phyloP scores from a whole-genome alignment of 2,113 vertebrate species.

The Tautogolabrus adspersus region DNA sequence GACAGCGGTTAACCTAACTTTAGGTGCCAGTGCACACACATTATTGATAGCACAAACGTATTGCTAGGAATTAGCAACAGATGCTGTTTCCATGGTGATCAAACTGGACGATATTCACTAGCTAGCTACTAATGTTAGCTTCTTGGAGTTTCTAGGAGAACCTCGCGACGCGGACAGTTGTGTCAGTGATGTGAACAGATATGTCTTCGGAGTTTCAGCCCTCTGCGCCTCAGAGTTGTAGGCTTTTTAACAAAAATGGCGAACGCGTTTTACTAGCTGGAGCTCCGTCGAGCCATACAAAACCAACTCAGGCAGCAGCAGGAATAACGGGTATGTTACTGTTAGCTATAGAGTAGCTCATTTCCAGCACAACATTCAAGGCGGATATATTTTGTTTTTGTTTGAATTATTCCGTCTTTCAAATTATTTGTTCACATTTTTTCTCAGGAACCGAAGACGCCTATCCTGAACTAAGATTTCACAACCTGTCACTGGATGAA shows the following conservation, averaged over 20 bases:
- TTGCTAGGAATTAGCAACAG: not conserved
- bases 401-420: not conserved
- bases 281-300: not conserved
- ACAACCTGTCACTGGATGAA: constrained; percentile 60
- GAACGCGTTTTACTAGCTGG: not conserved
- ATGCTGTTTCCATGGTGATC: constrained; percentile 71
- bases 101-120: not conserved
- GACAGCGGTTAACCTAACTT: not conserved
- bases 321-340: constrained; percentile 29
- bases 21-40: no score
- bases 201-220: constrained; percentile 30
- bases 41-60: no score
- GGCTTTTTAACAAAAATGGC: not conserved
- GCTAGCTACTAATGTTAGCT: constrained; percentile 1
- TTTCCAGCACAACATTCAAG: no score
- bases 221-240: not conserved
- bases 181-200: not conserved
- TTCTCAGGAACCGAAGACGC: constrained; percentile 15
- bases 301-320: not conserved
- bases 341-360: not conserved
- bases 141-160: not conserved
- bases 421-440: not conserved
- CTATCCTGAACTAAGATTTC: constrained; percentile 35
- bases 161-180: no score
- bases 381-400: not conserved